Evolutionary conservation across 1,140 invertebrate genomes (phyloP).

Genomic region (Ooceraea biroi): DNA sequence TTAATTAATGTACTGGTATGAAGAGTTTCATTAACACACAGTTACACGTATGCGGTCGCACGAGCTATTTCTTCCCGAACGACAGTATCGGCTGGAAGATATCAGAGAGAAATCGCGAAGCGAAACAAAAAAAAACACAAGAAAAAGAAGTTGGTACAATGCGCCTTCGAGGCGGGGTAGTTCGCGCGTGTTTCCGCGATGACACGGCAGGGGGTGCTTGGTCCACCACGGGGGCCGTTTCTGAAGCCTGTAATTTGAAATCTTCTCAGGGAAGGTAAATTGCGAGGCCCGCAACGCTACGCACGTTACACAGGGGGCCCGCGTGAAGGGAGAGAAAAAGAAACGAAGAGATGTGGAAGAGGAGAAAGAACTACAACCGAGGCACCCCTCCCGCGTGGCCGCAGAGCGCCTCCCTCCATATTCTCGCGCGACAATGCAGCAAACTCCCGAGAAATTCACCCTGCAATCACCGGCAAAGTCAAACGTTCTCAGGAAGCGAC

Average conservation of each 20-base stretch:
- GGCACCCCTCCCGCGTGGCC: constrained; percentile 77
- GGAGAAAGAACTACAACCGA: constrained; percentile 57
- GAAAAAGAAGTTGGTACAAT: constrained; percentile 49
- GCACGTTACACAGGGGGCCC: constrained; percentile 11
- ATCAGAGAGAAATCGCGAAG: constrained; percentile 66
- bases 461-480: constrained; percentile 84
- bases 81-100: constrained; percentile 68
- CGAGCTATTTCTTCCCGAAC: neutral
- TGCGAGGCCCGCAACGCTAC: constrained; percentile 25
- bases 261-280: constrained; percentile 82
- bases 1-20: too few species aligned
- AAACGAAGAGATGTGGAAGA: neutral
- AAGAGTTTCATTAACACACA: too few species aligned
- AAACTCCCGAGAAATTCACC: constrained; percentile 86
- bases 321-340: constrained; percentile 15
- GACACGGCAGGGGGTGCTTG: constrained; percentile 70
- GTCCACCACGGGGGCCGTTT: constrained; percentile 69
- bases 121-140: constrained; percentile 42
- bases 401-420: constrained; percentile 83
- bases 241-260: constrained; percentile 83
- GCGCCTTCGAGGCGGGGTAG: constrained; percentile 72
- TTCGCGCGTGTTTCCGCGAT: constrained; percentile 74
- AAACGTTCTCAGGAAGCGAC: constrained; percentile 83
- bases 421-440: constrained; percentile 84
- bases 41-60: neutral